Evolutionary conservation across 2,888 invertebrate species (phyloP).

Genomic region (Dasysyrphus tricinctus): DNA sequence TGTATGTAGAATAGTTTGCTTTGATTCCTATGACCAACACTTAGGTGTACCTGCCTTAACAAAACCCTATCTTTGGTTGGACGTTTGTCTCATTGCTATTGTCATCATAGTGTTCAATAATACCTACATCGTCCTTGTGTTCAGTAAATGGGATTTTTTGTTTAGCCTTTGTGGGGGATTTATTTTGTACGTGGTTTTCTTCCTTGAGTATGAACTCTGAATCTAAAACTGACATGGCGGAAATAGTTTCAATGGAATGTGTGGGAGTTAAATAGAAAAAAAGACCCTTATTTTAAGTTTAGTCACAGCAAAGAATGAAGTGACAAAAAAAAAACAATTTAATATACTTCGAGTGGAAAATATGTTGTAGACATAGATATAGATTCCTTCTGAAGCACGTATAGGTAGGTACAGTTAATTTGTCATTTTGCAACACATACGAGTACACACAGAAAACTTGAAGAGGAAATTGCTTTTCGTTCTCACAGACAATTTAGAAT

Average conservation of each 20-base stretch:
- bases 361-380: background rate
- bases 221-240: constrained; percentile 63
- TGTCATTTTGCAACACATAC: background rate
- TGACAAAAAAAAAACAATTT: constrained; percentile 31
- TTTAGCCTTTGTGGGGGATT: background rate
- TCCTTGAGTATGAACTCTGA: constrained; percentile 12
- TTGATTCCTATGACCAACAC: background rate
- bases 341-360: constrained; percentile 51
- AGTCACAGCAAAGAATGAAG: background rate
- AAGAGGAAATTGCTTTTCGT: constrained; percentile 27
- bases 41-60: constrained; percentile 1
- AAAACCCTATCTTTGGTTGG: constrained; percentile 11
- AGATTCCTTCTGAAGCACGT: too few species aligned
- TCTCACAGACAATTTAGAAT: background rate
- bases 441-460: background rate
- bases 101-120: constrained; percentile 22
- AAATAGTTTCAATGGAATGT: constrained; percentile 66
- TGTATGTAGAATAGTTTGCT: constrained; percentile 11
- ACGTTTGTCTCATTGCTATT: constrained; percentile 9
- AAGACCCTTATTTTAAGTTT: constrained; percentile 2
- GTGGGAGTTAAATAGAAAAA: constrained; percentile 48
- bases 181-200: constrained; percentile 28
- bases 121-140: constrained; percentile 37
- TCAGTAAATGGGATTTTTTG: constrained; percentile 30
- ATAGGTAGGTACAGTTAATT: constrained; percentile 15